Percentiles rank a stretch among this genome's conserved stretches.
Evolutionary conservation across 2,797 vertebrate genomes (phyloP).

Genomic region (Falco biarmicus): DNA sequence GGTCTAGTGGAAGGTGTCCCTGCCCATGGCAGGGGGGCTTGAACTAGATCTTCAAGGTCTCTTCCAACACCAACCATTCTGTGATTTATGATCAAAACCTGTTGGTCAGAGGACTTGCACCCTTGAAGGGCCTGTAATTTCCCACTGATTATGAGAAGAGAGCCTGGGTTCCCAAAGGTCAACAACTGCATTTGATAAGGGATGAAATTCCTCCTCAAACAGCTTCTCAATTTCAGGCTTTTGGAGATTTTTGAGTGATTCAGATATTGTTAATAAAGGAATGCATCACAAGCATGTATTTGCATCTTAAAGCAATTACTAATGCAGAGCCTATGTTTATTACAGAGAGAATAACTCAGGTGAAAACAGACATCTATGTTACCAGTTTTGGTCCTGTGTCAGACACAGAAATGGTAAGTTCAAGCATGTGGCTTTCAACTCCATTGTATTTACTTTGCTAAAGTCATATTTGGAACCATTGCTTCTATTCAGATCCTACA

Average conservation of each 20-base stretch:
- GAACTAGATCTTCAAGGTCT: background rate
- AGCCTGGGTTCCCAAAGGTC: background rate
- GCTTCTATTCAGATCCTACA: background rate
- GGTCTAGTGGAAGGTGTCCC: background rate
- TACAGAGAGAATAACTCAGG: conserved; percentile 95
- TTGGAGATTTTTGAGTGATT: background rate
- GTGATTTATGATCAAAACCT: background rate
- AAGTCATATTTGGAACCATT: background rate
- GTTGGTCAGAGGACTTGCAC: background rate
- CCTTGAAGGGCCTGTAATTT: background rate
- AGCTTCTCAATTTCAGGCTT: background rate
- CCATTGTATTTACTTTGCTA: background rate
- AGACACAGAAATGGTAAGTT: conserved; percentile 96
- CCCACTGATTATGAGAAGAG: background rate
- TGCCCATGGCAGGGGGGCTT: background rate
- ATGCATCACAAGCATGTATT: background rate
- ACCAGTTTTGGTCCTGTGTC: conserved; percentile 98
- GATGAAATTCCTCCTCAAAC: background rate
- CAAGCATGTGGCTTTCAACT: background rate
- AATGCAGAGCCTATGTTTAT: conserved; percentile 26
- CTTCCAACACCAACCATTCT: background rate
- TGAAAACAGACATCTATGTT: conserved; percentile 98
- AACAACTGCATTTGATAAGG: background rate
- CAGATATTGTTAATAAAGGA: background rate
- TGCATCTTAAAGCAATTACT: background rate